Base-by-base conservation (phyloP, 2,113 vertebrate genomes). In the Brienomyrus brachyistius region DNA sequence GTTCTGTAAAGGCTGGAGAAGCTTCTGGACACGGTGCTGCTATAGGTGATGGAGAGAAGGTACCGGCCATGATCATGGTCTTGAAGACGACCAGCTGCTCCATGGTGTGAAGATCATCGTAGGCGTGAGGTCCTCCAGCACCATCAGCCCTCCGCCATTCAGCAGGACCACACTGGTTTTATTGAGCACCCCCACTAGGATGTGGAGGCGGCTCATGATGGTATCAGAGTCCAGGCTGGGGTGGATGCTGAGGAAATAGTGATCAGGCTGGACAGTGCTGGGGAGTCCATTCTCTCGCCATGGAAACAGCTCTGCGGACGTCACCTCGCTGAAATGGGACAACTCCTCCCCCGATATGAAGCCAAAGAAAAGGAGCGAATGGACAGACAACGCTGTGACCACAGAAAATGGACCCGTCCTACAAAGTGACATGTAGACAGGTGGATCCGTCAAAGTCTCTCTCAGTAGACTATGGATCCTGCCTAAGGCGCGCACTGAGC, bases 191-290 rank as follows among this genome's bases (percentile, higher is more conserved):
- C 40, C 40, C 40, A 40, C 40, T 50, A 90, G 51, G 66, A 91
- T 89, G n/a, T 50, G 82, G 11, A 91, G 59, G 31, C 43, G 47
- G 31, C 31, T 31, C 31, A 31, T 31, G 31, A 31, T 31, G 31
- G 31, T 31, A 31, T 31, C 31, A 31, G 31, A 31, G 31, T 31
- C 31, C 31, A 31, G 31, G 31, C 31, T 31, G 31, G 91, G 91
- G 51, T 90, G 89, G 86, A 90, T 62, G 56, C 23, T 40, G 50
- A 90, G 45, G 87, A 70, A 86, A 40, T 91, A 91, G 21, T 91
- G 91, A 48, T 91, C 91, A 3, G 89, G 89, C 43, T 50, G 23
- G 35, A 91, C 11, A 19, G 5, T 47, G 87, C 21, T 77, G n/a
- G 89, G 89, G n/a, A 91, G 91, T 13, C 89, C 21, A 35, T 48